Evolutionary conservation across 2,113 vertebrate genomes (phyloP).

Genomic region (Mustela lutreola): DNA sequence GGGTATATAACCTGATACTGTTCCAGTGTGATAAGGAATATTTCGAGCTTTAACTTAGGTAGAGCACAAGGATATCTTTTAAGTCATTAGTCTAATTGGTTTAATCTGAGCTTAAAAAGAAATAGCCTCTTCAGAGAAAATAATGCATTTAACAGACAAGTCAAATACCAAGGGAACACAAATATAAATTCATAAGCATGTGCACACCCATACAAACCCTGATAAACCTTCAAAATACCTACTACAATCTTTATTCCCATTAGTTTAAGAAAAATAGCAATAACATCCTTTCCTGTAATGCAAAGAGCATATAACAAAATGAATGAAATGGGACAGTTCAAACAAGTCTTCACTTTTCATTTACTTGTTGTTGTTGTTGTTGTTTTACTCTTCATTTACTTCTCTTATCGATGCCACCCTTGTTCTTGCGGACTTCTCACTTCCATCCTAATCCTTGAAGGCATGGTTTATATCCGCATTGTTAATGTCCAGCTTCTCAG

Average conservation of each 20-base stretch:
- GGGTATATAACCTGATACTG: neutral
- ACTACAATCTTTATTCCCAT: neutral
- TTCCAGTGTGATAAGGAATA: neutral
- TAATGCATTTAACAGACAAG: neutral
- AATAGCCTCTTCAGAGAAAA: neutral
- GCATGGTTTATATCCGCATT: neutral
- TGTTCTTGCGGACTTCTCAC: neutral
- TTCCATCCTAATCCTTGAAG: neutral
- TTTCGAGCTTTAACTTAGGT: neutral
- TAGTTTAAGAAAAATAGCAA: neutral
- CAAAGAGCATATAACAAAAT: neutral
- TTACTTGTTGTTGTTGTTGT: neutral
- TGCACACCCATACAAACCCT: neutral
- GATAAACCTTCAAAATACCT: neutral
- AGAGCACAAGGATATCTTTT: neutral
- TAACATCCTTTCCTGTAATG: neutral
- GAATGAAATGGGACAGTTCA: neutral
- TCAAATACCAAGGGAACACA: neutral
- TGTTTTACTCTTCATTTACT: neutral
- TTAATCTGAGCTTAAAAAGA: neutral
- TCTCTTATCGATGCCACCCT: neutral
- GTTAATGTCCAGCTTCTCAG: neutral
- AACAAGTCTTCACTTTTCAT: neutral
- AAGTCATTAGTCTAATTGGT: neutral
- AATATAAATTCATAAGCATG: neutral